A percentile compares a stretch with the other conserved stretches of the same genome.
Evolutionary conservation across 2,797 vertebrate genomes (phyloP).

Genomic region (Tympanoctomys barrerae): DNA sequence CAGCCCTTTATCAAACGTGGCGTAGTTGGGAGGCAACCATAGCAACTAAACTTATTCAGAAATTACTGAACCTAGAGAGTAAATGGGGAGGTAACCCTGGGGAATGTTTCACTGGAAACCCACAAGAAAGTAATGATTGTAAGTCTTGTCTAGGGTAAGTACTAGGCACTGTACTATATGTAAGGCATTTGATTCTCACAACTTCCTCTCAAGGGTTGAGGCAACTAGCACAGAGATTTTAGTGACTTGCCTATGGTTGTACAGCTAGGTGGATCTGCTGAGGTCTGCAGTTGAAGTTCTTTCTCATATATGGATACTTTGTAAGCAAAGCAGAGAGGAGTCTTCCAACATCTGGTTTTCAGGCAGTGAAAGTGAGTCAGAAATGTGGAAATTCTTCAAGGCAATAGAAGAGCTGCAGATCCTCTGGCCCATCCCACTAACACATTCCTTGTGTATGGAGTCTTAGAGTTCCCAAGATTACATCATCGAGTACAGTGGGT

Average conservation of each 20-base stretch:
- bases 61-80: constrained; percentile 67
- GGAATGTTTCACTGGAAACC: constrained; percentile 50
- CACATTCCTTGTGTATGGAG: not conserved
- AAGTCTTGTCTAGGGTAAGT: not conserved
- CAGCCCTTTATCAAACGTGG: constrained; percentile 70
- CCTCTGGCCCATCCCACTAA: not conserved
- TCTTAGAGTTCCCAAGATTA: not conserved
- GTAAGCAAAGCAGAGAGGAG: not conserved
- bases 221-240: not conserved
- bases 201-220: not conserved
- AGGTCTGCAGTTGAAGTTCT: not conserved
- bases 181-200: constrained; percentile 11
- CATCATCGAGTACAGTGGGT: not conserved
- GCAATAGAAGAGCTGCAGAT: not conserved
- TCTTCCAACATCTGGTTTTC: not conserved
- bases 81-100: constrained; percentile 43
- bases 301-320: not conserved
- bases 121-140: constrained; percentile 34
- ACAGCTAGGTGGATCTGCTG: not conserved
- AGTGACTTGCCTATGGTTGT: not conserved
- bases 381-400: not conserved
- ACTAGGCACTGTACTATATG: not conserved
- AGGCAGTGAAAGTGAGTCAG: constrained; percentile 8
- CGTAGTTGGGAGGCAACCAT: constrained; percentile 79
- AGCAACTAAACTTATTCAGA: constrained; percentile 80